phyloP scores from a whole-genome alignment of 2,797 vertebrate genomes.

The Psittacula echo region DNA sequence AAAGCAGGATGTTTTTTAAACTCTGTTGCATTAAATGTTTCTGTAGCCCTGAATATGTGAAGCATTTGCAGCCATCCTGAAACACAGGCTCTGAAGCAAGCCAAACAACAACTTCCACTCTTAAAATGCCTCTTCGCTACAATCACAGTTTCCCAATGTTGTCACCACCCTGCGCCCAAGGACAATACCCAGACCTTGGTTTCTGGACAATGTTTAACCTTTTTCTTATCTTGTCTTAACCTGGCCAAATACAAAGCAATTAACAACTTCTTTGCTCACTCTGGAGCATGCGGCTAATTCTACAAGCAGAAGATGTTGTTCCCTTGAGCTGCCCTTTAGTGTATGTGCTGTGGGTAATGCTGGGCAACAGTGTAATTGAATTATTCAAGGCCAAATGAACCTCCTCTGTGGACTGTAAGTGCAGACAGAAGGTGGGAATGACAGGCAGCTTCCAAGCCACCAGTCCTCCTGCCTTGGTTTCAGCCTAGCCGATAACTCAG shows the following conservation, averaged over 20 bases:
- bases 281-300: background rate
- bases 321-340: background rate
- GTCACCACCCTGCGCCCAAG: background rate
- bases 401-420: background rate
- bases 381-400: background rate
- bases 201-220: slow-evolving; percentile 10
- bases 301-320: background rate
- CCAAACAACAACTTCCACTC: background rate
- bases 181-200: background rate
- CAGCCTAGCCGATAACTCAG: background rate
- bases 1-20: background rate
- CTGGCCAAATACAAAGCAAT: background rate
- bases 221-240: slow-evolving; percentile 19
- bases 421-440: background rate
- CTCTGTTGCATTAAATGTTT: background rate
- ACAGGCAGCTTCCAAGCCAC: background rate
- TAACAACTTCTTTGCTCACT: background rate
- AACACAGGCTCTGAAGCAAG: background rate
- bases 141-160: background rate
- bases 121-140: background rate
- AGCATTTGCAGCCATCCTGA: background rate
- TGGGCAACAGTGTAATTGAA: background rate
- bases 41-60: background rate
- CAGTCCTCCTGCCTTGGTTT: background rate
- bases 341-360: background rate